These are phyloP conservation scores for Diplazon laetatorius DNA, from an alignment of 2,888 invertebrate genomes.

Conservation along the genomic window DNA sequence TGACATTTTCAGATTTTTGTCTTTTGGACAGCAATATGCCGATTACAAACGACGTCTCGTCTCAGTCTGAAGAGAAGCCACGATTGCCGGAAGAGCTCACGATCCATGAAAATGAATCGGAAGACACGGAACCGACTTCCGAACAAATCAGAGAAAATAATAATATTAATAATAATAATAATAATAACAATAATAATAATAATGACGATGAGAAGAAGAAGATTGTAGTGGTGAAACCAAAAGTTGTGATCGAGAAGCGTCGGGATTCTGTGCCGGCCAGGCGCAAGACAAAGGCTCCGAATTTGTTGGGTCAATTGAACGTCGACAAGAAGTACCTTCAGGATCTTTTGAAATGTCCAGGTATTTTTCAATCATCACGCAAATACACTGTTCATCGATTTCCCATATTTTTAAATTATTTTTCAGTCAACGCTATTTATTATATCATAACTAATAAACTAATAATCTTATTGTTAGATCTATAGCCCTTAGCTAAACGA, in stretches of 20 bases:
- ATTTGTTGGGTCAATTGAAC: slow-evolving; percentile 73
- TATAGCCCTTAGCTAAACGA: too few species aligned
- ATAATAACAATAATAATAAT: slow-evolving; percentile 39
- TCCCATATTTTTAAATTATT: too few species aligned
- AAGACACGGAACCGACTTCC: not conserved
- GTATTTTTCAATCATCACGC: too few species aligned
- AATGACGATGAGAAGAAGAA: slow-evolving; percentile 26
- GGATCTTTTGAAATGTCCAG: slow-evolving; percentile 74
- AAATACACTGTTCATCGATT: too few species aligned
- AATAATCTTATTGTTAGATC: too few species aligned
- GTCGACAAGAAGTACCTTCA: slow-evolving; percentile 76
- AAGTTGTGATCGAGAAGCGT: slow-evolving; percentile 36
- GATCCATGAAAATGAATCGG: not conserved
- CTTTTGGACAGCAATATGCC: slow-evolving; percentile 62
- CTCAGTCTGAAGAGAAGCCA: slow-evolving; percentile 34
- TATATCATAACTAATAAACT: too few species aligned
- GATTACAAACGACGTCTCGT: slow-evolving; percentile 51
- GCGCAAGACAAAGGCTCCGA: slow-evolving; percentile 65
- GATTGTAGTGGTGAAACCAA: slow-evolving; percentile 19
- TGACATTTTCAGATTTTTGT: not conserved
- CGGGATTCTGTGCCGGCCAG: slow-evolving; percentile 47
- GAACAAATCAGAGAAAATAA: slow-evolving; percentile 44
- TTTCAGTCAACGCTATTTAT: too few species aligned
- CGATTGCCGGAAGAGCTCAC: slow-evolving; percentile 10
- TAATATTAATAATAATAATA: slow-evolving; percentile 34